Evolutionary conservation across 2,888 invertebrate species (phyloP), one percentile per base, ranked within the genome.

Genomic region (Linhomoeus sp.): DNA sequence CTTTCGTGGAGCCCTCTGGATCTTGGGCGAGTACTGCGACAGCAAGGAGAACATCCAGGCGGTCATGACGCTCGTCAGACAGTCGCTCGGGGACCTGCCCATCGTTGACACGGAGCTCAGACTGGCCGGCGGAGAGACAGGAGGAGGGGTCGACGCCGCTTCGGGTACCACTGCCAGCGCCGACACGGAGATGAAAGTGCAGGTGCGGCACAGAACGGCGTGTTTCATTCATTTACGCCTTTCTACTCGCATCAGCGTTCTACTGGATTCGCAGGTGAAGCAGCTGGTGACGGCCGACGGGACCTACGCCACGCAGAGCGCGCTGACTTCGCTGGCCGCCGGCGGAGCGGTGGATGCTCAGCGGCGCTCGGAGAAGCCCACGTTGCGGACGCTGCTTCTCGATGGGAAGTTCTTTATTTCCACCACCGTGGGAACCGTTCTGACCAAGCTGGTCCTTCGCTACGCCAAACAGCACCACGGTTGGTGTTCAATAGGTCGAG

Each of bases 291-390:
- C 97, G 41, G 92, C 94, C 35, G 97, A 99, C 72, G 97, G 97
- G 22, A 92, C 94, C 0, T 99, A 99, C 68, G 97, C 94, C 25
- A 81, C 90, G 3, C 94, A 99, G 70, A 90, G 90, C 53, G 92
- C 88, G 39, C 88, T 94, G 69, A 88, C 83, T 62, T 72, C 83
- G 3, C 58, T 60, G 2, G 53, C 57, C 1, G 48, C 49, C 23
- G 24, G 71, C 7, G 76, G 75, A 56, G 77, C 77, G 56, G 66
- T 66, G 50, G 79, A 77, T 58, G 23, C 23, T 5, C 23, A 40
- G 7, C 23, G 23, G 7, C 19, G 3, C 23, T 22, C 22, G 7
- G 24, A 7, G 14, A 24, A 25, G 45, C 85, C 85, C 19, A 78
- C 82, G 9, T 69, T 92, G 48, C 76, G 86, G 36, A 77, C 80